A percentile compares a stretch with the other conserved stretches of the same genome.
These are phyloP conservation scores for Periplaneta americana DNA, from an alignment of 1,140 invertebrate species.

Conservation along the genomic window DNA sequence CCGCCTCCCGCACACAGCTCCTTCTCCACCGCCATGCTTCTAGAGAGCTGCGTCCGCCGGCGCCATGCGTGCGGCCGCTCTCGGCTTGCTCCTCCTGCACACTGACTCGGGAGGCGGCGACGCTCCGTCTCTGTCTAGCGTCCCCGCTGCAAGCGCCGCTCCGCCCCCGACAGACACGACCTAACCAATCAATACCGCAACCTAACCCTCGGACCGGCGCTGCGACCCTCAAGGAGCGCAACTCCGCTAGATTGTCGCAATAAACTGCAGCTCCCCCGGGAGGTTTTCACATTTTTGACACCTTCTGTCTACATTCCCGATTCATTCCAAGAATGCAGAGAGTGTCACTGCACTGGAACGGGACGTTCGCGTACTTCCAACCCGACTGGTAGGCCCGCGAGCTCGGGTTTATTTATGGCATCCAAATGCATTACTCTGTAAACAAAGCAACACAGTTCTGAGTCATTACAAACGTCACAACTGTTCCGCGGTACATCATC, in stretches of 20 bases:
- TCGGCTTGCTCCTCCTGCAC: background rate
- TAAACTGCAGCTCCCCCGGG: background rate
- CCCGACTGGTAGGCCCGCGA: too few species aligned
- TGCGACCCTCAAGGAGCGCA: background rate
- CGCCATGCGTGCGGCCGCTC: background rate
- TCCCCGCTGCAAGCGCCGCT: background rate
- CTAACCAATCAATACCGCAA: conserved; percentile 5
- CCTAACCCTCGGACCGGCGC: background rate
- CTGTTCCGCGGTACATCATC: too few species aligned
- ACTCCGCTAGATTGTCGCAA: too few species aligned
- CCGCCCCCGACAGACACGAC: background rate
- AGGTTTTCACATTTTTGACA: background rate
- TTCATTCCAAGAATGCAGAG: too few species aligned
- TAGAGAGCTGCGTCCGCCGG: background rate
- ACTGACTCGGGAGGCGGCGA: background rate
- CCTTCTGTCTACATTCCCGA: too few species aligned
- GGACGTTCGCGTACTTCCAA: too few species aligned
- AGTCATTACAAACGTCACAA: too few species aligned
- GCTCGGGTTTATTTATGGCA: too few species aligned
- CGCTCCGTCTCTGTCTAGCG: background rate
- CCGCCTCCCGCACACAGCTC: background rate
- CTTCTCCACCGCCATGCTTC: background rate
- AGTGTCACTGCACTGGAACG: too few species aligned
- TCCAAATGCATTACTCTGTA: too few species aligned
- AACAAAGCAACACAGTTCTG: too few species aligned